Conservation (phyloP, 2,888 invertebrate species). For the Hirtodrosophila duncani region DNA sequence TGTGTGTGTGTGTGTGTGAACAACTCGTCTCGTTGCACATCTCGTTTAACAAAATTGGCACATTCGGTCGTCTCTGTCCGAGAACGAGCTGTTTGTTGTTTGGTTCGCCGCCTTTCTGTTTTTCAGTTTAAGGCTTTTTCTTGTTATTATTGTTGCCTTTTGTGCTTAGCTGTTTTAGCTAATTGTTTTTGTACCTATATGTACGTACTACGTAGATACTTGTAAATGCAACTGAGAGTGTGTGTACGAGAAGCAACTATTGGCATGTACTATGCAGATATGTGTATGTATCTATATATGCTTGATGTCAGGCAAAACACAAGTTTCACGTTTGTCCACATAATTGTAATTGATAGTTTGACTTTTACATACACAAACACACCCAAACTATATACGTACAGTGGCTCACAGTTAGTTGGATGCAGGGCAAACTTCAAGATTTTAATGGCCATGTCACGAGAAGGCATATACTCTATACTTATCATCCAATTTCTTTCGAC, state of each 20-base stretch:
- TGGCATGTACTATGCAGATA: background rate
- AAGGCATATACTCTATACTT: too few relatives aligned
- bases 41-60: conserved; percentile 50
- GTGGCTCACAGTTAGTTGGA: too few relatives aligned
- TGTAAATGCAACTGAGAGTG: background rate
- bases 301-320: conserved; percentile 1
- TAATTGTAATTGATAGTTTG: conserved; percentile 47
- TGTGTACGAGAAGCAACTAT: too few relatives aligned
- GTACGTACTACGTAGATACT: background rate
- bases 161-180: conserved; percentile 40
- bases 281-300: conserved; percentile 21
- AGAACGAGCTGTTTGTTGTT: background rate
- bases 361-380: conserved; percentile 11
- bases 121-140: conserved; percentile 17
- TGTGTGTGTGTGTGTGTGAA: conserved; percentile 5
- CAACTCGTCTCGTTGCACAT: conserved; percentile 43
- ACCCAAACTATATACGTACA: background rate
- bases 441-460: too few relatives aligned
- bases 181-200: conserved; percentile 21
- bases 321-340: conserved; percentile 32
- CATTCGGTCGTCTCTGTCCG: conserved; percentile 6
- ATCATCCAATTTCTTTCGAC: too few relatives aligned
- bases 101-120: background rate
- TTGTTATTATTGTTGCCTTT: conserved; percentile 15
- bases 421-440: too few relatives aligned